These are phyloP conservation scores for Marronus borbonicus DNA, from an alignment of 2,888 invertebrate genomes.

Conservation along the genomic window DNA sequence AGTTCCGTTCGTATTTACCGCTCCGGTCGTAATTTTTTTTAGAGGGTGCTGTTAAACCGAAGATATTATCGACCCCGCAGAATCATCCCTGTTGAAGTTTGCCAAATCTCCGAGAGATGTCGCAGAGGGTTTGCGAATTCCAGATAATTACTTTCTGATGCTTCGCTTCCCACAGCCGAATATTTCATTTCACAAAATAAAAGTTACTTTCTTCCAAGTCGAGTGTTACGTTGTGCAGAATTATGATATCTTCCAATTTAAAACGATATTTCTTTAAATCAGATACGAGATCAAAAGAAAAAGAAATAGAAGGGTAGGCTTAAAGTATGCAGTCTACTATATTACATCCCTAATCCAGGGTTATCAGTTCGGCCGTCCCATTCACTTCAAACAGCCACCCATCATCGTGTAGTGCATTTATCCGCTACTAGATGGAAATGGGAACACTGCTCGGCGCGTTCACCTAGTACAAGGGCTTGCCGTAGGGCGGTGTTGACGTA, in stretches of 20 bases:
- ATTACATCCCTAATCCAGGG: constrained; percentile 23
- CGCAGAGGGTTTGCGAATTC: constrained; percentile 44
- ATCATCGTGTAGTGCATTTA: constrained; percentile 46
- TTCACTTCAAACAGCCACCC: constrained; percentile 45
- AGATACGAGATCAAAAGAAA: too few relatives aligned
- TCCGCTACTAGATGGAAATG: constrained; percentile 47
- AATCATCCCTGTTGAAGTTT: constrained; percentile 48
- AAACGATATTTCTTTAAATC: too few relatives aligned
- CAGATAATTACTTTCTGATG: constrained; percentile 20
- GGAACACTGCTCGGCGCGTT: constrained; percentile 21
- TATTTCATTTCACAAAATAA: not conserved
- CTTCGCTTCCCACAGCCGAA: not conserved
- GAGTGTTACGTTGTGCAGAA: too few relatives aligned
- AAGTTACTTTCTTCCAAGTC: too few relatives aligned
- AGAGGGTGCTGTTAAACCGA: constrained; percentile 46
- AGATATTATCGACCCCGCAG: constrained; percentile 51
- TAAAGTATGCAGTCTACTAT: constrained; percentile 32
- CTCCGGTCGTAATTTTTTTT: constrained; percentile 7
- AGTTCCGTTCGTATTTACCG: constrained; percentile 9
- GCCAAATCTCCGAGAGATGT: constrained; percentile 48
- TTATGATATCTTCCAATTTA: not conserved
- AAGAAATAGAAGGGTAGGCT: not conserved
- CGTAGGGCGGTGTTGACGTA: constrained; percentile 57
- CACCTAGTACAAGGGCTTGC: constrained; percentile 55
- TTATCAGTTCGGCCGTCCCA: constrained; percentile 31